Evolutionary conservation across 2,113 vertebrate genomes (phyloP).

Genomic region (Numida meleagris): DNA sequence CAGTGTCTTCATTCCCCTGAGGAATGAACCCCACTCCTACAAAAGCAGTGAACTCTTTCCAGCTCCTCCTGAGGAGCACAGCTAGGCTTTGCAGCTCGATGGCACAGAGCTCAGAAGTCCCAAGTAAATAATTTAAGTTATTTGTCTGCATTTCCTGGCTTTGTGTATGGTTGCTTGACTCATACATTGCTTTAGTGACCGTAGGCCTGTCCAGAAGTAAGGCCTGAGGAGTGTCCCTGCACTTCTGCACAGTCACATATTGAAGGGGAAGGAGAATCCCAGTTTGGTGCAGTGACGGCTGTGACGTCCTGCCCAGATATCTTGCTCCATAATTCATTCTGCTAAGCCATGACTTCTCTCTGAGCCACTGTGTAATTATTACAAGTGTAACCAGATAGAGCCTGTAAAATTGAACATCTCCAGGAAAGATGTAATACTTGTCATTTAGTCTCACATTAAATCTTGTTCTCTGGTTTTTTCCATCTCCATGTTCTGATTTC

Average conservation of each 20-base stretch:
- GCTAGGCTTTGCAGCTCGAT: neutral
- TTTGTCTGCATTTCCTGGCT: neutral
- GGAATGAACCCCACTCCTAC: neutral
- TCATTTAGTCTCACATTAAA: neutral
- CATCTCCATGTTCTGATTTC: rapidly evolving
- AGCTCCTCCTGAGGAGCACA: neutral
- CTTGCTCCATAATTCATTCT: neutral
- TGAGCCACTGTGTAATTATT: neutral
- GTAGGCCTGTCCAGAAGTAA: neutral
- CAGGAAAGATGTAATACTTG: neutral
- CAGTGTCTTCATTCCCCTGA: no score
- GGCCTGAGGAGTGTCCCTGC: neutral
- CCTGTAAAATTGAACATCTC: slow-evolving; percentile 19
- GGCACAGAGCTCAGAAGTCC: neutral
- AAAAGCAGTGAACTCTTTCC: neutral
- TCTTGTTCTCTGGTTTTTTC: neutral
- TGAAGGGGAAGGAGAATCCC: rapidly evolving
- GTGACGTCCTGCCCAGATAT: neutral
- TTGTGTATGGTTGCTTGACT: rapidly evolving
- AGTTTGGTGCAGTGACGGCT: rapidly evolving
- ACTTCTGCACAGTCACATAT: rapidly evolving
- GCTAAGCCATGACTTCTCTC: neutral
- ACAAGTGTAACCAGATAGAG: neutral
- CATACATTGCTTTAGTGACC: rapidly evolving
- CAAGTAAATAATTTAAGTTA: no score